Evolutionary conservation across 2,888 invertebrate species (phyloP).

Genomic region (Chrysina gloriosa): DNA sequence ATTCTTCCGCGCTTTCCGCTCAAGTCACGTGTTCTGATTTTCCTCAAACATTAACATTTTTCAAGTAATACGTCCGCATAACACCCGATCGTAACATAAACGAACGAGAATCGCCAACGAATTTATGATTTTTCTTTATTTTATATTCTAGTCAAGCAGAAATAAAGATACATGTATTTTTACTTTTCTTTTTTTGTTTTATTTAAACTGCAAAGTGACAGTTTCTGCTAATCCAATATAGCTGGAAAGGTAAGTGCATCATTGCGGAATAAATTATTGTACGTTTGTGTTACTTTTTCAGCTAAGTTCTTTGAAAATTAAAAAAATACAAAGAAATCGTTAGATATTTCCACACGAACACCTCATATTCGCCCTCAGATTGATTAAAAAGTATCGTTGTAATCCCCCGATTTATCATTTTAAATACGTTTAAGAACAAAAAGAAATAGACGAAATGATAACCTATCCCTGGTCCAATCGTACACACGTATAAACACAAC

Average conservation of each 20-base stretch:
- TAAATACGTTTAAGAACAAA: neutral
- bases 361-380: too few relatives aligned
- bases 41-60: slow-evolving; percentile 25
- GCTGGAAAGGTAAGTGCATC: slow-evolving; percentile 1
- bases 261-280: too few relatives aligned
- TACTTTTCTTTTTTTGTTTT: slow-evolving; percentile 15
- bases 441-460: too few relatives aligned
- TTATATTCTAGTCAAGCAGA: slow-evolving; percentile 12
- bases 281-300: too few relatives aligned
- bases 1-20: slow-evolving; percentile 39
- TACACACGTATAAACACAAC: too few relatives aligned
- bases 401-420: too few relatives aligned
- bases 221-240: neutral
- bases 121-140: slow-evolving; percentile 6
- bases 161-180: neutral
- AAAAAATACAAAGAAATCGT: neutral
- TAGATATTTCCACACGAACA: too few relatives aligned
- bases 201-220: slow-evolving; percentile 11
- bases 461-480: too few relatives aligned
- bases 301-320: neutral
- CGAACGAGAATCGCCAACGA: neutral
- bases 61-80: slow-evolving; percentile 4
- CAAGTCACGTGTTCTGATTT: slow-evolving; percentile 48
- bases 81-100: neutral
- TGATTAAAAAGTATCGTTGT: too few relatives aligned